These are phyloP conservation scores for Eristalis tenax DNA, from an alignment of 2,888 invertebrate species.

Conservation along the genomic window DNA sequence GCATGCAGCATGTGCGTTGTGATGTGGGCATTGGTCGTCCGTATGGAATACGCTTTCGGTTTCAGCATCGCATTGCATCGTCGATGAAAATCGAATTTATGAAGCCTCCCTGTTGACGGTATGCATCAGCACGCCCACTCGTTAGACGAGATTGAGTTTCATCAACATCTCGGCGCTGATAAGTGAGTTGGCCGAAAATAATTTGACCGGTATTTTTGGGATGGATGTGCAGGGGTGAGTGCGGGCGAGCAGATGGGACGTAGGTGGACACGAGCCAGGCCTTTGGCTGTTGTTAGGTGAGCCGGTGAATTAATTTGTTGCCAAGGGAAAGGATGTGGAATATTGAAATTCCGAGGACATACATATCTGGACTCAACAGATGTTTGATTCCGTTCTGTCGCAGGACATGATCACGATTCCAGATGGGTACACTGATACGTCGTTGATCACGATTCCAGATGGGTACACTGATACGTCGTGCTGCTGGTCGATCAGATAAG, in stretches of 20 bases:
- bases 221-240: background rate
- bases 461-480: background rate
- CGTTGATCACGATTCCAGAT: background rate
- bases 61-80: background rate
- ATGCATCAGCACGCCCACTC: background rate
- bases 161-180: conserved; percentile 11
- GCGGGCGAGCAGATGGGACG: background rate
- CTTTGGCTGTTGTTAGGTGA: background rate
- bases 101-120: background rate
- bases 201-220: conserved; percentile 35
- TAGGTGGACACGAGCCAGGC: background rate
- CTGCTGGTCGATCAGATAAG: background rate
- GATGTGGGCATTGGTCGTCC: background rate
- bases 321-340: background rate
- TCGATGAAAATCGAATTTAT: background rate
- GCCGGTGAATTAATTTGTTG: background rate
- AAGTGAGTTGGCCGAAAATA: conserved; percentile 25
- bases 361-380: background rate
- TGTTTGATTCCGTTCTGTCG: background rate
- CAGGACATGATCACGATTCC: background rate
- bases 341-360: background rate
- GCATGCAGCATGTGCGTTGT: background rate
- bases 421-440: too few species aligned
- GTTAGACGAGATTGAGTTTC: conserved; percentile 31
- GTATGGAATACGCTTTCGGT: background rate